Evolutionary conservation across 2,888 invertebrate genomes (phyloP).

Genomic region (Mycalesis mineus): DNA sequence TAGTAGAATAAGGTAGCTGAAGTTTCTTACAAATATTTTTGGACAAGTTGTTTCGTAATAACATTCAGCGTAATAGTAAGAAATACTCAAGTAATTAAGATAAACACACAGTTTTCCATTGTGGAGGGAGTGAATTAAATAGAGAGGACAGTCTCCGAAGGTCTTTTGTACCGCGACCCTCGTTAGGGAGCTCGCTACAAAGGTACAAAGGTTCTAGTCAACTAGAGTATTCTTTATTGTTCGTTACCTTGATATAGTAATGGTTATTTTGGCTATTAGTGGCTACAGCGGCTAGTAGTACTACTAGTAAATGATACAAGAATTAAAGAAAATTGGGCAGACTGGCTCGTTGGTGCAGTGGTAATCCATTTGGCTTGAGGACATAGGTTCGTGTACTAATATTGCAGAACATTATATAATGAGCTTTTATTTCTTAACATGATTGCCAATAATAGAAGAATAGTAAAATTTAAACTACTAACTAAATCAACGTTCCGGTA

Average conservation of each 20-base stretch:
- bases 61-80: not conserved
- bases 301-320: not conserved
- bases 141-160: not conserved
- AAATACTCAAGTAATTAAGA: constrained; percentile 1
- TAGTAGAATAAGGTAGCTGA: too few relatives aligned
- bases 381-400: too few relatives aligned
- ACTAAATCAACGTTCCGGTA: too few relatives aligned
- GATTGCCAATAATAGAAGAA: too few relatives aligned
- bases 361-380: too few relatives aligned
- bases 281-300: too few relatives aligned
- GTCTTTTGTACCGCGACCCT: constrained; percentile 7
- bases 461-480: too few relatives aligned
- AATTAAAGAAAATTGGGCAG: not conserved
- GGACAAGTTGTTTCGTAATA: not conserved
- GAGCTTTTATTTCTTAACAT: too few relatives aligned
- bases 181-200: constrained; percentile 1
- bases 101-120: not conserved
- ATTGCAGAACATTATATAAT: too few relatives aligned
- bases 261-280: not conserved
- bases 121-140: not conserved
- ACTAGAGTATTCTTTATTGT: constrained; percentile 1
- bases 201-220: not conserved
- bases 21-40: too few relatives aligned
- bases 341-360: too few relatives aligned
- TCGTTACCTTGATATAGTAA: not conserved